Evolutionary conservation across 2,113 vertebrate species (phyloP).

Genomic region (Myrmecobius fasciatus): DNA sequence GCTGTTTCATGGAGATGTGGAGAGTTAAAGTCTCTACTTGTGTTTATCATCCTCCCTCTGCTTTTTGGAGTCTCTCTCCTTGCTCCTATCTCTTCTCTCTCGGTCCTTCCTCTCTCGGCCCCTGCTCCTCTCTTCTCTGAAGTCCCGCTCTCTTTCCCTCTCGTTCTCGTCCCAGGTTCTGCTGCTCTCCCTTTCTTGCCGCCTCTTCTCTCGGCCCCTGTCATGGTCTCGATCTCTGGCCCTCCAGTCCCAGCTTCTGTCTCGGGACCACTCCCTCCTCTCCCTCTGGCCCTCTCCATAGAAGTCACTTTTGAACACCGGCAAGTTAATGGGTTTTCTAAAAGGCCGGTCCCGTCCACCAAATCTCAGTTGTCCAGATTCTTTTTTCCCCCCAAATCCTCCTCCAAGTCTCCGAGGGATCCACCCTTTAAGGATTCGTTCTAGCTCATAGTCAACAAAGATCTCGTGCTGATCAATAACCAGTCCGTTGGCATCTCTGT

Average conservation of each 20-base stretch:
- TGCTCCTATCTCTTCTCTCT: slow-evolving; percentile 84
- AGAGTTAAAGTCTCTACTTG: background rate
- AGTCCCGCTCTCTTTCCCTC: slow-evolving; percentile 77
- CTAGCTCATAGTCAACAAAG: slow-evolving; percentile 95
- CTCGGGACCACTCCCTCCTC: slow-evolving; percentile 82
- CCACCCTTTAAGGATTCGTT: slow-evolving; percentile 94
- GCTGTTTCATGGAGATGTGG: background rate
- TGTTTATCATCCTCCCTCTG: slow-evolving; percentile 72
- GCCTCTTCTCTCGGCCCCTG: slow-evolving; percentile 86
- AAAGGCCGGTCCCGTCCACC: slow-evolving; percentile 97
- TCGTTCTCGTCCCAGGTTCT: slow-evolving; percentile 78
- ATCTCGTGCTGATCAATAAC: slow-evolving; percentile 94
- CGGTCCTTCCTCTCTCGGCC: slow-evolving; percentile 79
- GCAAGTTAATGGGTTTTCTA: slow-evolving; percentile 93
- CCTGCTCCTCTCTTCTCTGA: slow-evolving; percentile 82
- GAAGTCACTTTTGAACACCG: slow-evolving; percentile 77
- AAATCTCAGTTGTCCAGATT: slow-evolving; percentile 96
- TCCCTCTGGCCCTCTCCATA: slow-evolving; percentile 81
- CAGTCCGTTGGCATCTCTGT: slow-evolving; percentile 93
- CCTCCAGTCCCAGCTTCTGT: slow-evolving; percentile 84
- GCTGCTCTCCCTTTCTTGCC: slow-evolving; percentile 80
- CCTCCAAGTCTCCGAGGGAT: slow-evolving; percentile 94
- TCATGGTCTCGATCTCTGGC: slow-evolving; percentile 79
- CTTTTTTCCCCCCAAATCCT: slow-evolving; percentile 95
- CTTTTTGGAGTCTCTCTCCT: slow-evolving; percentile 82